Evolutionary conservation across 2,888 invertebrate species (phyloP), one percentile per base, ranked within the genome.

Genomic region (Caenorhabditis becei): DNA sequence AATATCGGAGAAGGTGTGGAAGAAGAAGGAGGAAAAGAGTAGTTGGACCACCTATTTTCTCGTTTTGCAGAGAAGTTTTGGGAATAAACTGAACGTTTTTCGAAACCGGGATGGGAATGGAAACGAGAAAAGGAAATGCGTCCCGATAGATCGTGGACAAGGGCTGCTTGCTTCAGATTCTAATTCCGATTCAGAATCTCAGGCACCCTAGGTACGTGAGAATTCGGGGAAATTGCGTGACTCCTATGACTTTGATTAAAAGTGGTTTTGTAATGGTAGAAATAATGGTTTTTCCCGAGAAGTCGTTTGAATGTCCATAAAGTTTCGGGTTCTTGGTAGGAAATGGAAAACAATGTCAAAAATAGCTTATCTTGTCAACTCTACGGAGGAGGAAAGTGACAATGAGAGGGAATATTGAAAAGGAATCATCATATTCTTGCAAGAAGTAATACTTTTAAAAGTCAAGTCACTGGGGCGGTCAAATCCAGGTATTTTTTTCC

Each of bases 1-100:
- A 51, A 58, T 65, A 65, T 47, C 24, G n/a, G 26, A 44, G 26
- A 35, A 62, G 28, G 47, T 59, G 47, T 11, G 44, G 18, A 59
- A 41, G n/a, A n/a, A n/a, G n/a, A n/a, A n/a, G n/a, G n/a, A 59
- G 37, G 44, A 26, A 18, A 49, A n/a, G 24, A 61, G 37, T 2
- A 44, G 35, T 41, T 7, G 8, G 16, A 3, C 11, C 16, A 3
- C 41, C 8, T 16, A 16, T 10, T 41, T 41, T 41, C 14, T 16
- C 41, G 16, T 41, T 16, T 10, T 16, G 18, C 18, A 47, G 18
- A 47, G 18, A 47, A 47, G 18, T n/a, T 47, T 4, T 18, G 10
- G 35, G 35, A 35, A 35, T 35, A 10, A 35, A 35, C 10, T 35
- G 35, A n/a, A n/a, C n/a, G n/a, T n/a, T n/a, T n/a, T n/a, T n/a